These are phyloP conservation scores for Eristalis tenax DNA, from an alignment of 2,888 invertebrate species.

Conservation along the genomic window DNA sequence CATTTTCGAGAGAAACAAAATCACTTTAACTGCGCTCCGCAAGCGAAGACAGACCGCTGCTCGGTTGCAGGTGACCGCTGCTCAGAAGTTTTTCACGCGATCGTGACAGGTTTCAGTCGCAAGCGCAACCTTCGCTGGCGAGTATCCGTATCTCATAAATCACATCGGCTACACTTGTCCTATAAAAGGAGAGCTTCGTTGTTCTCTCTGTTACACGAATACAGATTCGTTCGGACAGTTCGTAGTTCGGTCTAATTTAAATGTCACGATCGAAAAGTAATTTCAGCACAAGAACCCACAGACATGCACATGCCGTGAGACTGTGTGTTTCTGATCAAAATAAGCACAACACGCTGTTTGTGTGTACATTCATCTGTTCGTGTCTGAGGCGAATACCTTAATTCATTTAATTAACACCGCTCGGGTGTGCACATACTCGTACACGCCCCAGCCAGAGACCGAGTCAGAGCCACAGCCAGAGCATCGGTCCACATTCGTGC, in stretches of 20 bases:
- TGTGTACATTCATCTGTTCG: constrained; percentile 4
- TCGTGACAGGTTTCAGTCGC: constrained; percentile 16
- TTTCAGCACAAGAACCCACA: constrained; percentile 48
- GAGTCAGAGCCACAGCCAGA: background rate
- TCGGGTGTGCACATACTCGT: background rate
- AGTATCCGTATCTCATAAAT: constrained; percentile 33
- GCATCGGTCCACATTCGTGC: constrained; percentile 11
- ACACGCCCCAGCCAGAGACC: no score
- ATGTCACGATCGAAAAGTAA: constrained; percentile 68
- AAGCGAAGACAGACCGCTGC: constrained; percentile 12
- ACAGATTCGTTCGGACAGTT: background rate
- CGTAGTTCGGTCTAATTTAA: constrained; percentile 65
- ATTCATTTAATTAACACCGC: constrained; percentile 63
- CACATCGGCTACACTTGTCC: background rate
- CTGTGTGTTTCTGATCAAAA: background rate
- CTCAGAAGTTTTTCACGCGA: constrained; percentile 13
- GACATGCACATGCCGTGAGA: constrained; percentile 7
- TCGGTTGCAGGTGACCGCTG: background rate
- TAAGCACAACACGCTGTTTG: background rate
- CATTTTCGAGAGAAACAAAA: constrained; percentile 45
- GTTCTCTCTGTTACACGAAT: background rate
- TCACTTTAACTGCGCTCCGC: constrained; percentile 38
- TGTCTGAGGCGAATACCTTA: constrained; percentile 55
- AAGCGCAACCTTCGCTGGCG: constrained; percentile 41
- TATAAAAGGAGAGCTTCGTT: background rate